phyloP scores from a whole-genome alignment of 2,888 invertebrate species.

The Carcina quercana region DNA sequence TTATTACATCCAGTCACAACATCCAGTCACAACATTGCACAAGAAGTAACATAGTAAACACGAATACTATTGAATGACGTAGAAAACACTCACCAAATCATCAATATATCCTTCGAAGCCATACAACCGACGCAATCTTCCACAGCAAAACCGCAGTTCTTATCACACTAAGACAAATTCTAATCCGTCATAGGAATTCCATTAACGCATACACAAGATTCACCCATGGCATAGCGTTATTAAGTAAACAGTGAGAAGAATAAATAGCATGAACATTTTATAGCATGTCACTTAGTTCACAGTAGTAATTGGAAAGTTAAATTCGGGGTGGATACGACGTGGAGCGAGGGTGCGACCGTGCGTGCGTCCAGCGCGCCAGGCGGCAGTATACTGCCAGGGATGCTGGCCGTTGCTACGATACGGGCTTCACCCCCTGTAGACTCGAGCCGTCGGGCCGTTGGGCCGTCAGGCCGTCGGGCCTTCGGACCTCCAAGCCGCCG shows the following conservation, averaged over 20 bases:
- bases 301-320: conserved; percentile 11
- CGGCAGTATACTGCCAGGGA: conserved; percentile 63
- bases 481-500: conserved; percentile 29
- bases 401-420: conserved; percentile 70
- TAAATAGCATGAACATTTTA: conserved; percentile 64
- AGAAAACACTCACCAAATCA: too few relatives aligned
- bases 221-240: conserved; percentile 63
- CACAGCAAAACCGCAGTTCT: too few relatives aligned
- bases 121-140: too few relatives aligned
- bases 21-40: too few relatives aligned
- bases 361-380: conserved; percentile 41
- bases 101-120: too few relatives aligned
- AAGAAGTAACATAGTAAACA: too few relatives aligned
- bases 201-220: conserved; percentile 26
- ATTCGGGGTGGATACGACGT: conserved; percentile 17
- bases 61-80: too few relatives aligned
- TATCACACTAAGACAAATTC: conserved; percentile 36
- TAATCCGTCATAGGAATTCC: conserved; percentile 38
- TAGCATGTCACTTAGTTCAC: conserved; percentile 28
- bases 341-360: conserved; percentile 22
- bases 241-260: conserved; percentile 61
- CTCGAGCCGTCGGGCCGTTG: conserved; percentile 24
- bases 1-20: too few relatives aligned
- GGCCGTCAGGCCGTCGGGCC: conserved; percentile 29
- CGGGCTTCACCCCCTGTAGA: conserved; percentile 49